Conservation (phyloP, 2,797 vertebrate species). For the Sebastes trivittatus region DNA sequence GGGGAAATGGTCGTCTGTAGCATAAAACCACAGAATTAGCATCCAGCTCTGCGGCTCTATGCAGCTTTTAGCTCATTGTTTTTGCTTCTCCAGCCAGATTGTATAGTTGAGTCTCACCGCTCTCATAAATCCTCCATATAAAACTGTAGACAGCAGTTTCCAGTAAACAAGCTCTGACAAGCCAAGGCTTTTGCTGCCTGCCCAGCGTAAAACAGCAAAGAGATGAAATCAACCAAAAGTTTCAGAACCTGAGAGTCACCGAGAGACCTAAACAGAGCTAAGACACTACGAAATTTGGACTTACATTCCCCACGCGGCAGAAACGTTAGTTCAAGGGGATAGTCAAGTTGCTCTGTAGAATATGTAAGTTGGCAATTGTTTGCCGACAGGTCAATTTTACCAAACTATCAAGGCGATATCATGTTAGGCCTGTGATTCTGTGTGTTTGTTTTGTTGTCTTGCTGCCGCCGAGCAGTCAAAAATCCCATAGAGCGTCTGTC, state of each 20-base stretch:
- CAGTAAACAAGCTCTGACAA: constrained; percentile 21
- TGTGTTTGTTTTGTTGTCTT: neutral
- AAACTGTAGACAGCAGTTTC: constrained; percentile 28
- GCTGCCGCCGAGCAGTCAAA: neutral
- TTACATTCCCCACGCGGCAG: too few species aligned
- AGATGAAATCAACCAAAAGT: neutral
- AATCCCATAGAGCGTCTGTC: neutral
- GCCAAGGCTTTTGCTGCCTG: constrained; percentile 7
- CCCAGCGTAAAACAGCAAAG: constrained; percentile 1
- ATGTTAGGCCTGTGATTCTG: neutral
- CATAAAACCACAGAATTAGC: neutral
- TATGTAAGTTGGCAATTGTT: neutral
- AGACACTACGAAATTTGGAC: neutral
- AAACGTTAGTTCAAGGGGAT: neutral
- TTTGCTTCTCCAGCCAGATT: neutral
- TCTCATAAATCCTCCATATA: constrained; percentile 23
- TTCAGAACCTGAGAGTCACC: neutral
- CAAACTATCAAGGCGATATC: neutral
- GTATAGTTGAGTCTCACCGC: neutral
- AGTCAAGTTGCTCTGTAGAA: neutral
- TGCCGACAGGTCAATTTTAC: neutral
- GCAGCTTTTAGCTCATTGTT: neutral
- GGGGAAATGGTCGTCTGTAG: neutral
- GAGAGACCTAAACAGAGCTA: neutral
- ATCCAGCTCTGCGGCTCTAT: neutral